Evolutionary conservation across 2,113 vertebrate genomes (phyloP), one percentile per base, ranked within the genome.

Genomic region (Cyrtonyx montezumae): DNA sequence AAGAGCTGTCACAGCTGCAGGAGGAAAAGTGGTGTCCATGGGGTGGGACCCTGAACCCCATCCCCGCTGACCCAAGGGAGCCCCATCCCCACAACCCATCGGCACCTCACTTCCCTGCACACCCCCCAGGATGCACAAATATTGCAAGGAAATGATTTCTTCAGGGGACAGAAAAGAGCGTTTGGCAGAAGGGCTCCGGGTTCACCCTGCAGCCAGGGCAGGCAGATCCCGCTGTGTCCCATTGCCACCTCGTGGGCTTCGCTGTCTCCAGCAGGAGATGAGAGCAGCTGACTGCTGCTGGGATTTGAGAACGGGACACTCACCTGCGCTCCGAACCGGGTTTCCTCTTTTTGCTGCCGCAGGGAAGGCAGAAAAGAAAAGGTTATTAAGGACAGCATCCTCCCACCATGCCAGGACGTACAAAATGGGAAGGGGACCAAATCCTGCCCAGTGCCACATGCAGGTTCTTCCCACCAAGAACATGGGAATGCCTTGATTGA

Each of bases 1-100:
- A 99, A 32, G 98, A 98, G 96, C 99, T 99, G 97, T 98, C 99
- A 11, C 98, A 98, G 90, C 99, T 99, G 89, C 22, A 46, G 56
- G n/a, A 46, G 3, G 7, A 30, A 53, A 66, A 87, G 76, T 21
- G 76, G 59, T 85, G 55, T 37, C 81, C 28, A 48, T 18, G 14
- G 49, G 25, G 46, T 37, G 48, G 46, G 46, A 51, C 25, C 32
- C 58, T 58, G 40, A 69, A 18, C 40, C 79, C 43, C 40, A 19
- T 37, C 11, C 45, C 9, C 2, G 3, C n/a, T 21, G 32, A 34
- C 48, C 42, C 61, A 30, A 32, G 4, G 19, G 22, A 68, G 9
- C 13, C 59, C 48, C 8, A 3, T 53, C 14, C 79, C 80, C 6
- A 1, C 34, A 13, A 2, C 3, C 5, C 18, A 45, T 45, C 5